These are phyloP conservation scores for Sisor rabdophorus DNA, from an alignment of 2,113 vertebrate species.

Conservation along the genomic window DNA sequence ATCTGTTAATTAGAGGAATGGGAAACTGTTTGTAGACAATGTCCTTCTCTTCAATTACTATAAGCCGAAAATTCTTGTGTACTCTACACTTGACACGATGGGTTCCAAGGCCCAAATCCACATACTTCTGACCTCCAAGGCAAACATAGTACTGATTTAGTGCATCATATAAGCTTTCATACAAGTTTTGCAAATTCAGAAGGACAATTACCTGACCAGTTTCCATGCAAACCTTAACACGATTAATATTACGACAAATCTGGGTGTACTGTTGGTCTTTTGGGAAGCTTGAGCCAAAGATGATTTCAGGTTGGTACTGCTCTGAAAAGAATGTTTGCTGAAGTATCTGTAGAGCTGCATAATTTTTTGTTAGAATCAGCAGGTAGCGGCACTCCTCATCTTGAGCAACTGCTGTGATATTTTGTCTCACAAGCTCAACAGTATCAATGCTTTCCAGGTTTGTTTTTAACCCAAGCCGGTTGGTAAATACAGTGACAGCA, in stretches of 20 bases:
- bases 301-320: constrained; percentile 82
- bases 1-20: constrained; percentile 92
- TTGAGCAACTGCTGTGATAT: constrained; percentile 69
- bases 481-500: constrained; percentile 76
- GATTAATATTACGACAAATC: constrained; percentile 92
- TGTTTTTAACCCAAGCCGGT: constrained; percentile 42
- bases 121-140: constrained; percentile 91
- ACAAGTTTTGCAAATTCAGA: constrained; percentile 91
- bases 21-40: constrained; percentile 89
- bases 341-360: constrained; percentile 85
- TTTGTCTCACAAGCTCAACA: constrained; percentile 78
- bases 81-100: constrained; percentile 96
- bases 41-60: constrained; percentile 90
- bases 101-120: constrained; percentile 91
- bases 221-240: constrained; percentile 96
- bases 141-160: constrained; percentile 96
- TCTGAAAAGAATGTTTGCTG: constrained; percentile 77
- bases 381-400: constrained; percentile 85
- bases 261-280: constrained; percentile 94
- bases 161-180: constrained; percentile 95
- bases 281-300: constrained; percentile 94
- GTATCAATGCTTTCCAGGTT: constrained; percentile 68
- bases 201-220: constrained; percentile 86
- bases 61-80: constrained; percentile 80
- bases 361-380: constrained; percentile 88